Conservation (phyloP, 2,113 vertebrate genomes). For the Carlito syrichta region DNA sequence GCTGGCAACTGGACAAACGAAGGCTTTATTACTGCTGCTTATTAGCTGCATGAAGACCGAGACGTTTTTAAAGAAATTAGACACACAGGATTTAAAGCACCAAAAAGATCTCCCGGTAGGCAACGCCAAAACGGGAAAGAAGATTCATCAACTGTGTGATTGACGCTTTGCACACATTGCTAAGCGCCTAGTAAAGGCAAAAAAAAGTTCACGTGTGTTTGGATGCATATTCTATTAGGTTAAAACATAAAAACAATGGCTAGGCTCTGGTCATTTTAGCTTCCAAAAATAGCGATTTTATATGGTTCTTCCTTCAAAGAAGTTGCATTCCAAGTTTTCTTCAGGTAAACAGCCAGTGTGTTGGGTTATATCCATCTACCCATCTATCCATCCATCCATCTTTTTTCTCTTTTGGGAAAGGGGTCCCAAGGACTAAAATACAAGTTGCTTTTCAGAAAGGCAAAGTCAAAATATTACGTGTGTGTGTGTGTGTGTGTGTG, state of each 20-base stretch:
- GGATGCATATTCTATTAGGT: not conserved
- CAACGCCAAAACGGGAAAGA: constrained; percentile 46
- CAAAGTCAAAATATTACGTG: constrained; percentile 39
- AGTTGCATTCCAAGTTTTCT: constrained; percentile 62
- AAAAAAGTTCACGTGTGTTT: constrained; percentile 46
- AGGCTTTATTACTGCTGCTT: constrained; percentile 70
- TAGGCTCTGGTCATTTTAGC: not conserved
- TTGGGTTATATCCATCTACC: not conserved
- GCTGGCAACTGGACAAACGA: constrained; percentile 78
- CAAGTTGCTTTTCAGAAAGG: constrained; percentile 62
- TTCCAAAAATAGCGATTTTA: not conserved
- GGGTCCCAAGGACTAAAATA: constrained; percentile 5
- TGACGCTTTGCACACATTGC: constrained; percentile 56
- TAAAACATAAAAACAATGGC: not conserved
- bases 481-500: too few relatives aligned
- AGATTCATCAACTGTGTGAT: constrained; percentile 48
- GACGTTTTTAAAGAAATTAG: constrained; percentile 77
- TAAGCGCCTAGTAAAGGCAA: constrained; percentile 50
- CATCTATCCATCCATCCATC: not conserved
- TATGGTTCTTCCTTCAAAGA: constrained; percentile 36
- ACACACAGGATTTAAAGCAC: constrained; percentile 68
- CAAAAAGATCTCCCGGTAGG: constrained; percentile 50
- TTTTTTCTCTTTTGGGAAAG: not conserved
- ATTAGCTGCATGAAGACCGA: constrained; percentile 77
- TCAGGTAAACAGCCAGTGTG: not conserved